Evolutionary conservation across 2,113 vertebrate genomes (phyloP).

Genomic region (Pelecanoides urinatrix): DNA sequence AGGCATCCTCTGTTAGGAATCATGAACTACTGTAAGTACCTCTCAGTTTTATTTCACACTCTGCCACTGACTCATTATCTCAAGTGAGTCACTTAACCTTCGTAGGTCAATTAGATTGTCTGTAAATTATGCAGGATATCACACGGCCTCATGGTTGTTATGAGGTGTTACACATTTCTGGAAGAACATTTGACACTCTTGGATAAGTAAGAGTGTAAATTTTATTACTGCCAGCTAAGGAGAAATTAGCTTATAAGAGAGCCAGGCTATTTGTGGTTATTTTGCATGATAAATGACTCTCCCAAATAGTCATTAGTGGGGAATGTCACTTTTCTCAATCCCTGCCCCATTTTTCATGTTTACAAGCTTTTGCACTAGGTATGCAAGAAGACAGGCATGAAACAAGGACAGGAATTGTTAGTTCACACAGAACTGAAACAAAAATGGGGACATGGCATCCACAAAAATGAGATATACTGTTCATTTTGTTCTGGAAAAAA

Average conservation of each 20-base stretch:
- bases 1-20: not conserved
- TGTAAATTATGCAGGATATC: not conserved
- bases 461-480: not conserved
- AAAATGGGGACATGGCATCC: rapidly evolving
- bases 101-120: not conserved
- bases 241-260: not conserved
- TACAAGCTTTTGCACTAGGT: not conserved
- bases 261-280: not conserved
- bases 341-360: not conserved
- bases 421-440: not conserved
- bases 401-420: not conserved
- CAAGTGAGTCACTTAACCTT: constrained; percentile 3
- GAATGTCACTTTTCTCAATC: not conserved
- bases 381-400: not conserved
- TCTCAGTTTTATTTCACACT: not conserved
- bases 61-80: not conserved
- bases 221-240: not conserved
- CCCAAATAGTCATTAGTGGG: not conserved
- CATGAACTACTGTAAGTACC: not conserved
- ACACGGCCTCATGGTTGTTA: not conserved
- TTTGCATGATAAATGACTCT: not conserved
- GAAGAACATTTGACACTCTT: not conserved
- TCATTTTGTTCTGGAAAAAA: not conserved
- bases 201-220: not conserved
- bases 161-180: not conserved